Evolutionary conservation across 53 echinoderm and acorn worm species (phyloP), one percentile per base, ranked within the genome.

Genomic region (Echinometra lucunter): DNA sequence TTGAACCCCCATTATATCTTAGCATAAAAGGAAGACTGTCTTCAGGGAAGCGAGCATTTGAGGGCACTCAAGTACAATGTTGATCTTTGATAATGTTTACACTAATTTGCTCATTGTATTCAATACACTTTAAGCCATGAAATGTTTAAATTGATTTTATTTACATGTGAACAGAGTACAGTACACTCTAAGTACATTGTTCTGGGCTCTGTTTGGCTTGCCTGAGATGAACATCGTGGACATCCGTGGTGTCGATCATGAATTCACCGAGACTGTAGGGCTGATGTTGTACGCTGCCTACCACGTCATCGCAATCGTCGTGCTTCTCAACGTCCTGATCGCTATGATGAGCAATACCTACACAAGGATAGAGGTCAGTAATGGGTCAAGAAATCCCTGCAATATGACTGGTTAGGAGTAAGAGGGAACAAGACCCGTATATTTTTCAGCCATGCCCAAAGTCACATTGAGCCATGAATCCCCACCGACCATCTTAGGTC

Each of bases 301-400:
- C 82, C 99, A 99, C 94, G 97, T 99, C 58, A 98, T 99, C 37
- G 99, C 99, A 44, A 99, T 99, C 66, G 99, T 98, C 11, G 99
- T 99, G 3, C 97, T 99, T 32, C 96, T 99, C 93, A 99, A 99
- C 57, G 99, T 99, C 88, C 96, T 99, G 12, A 99, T 99, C 95
- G 99, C 99, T 96, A 99, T 99, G 99, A 99, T 99, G 99, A 96
- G 96, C 88, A 99, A 97, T 80, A 99, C 99, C 21, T 99, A 99
- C 57, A 99, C 99, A 9, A 93, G 98, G 27, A 98, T 99, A 63
- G 99, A 99, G 97, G 99, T 99, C 19, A 23, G 63, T 19, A 4
- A 63, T 0, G 13, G 0, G 13, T 53, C 53, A 53, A 53, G 13
- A 11, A 9, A 53, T 11, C 53, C 8, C 1, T 53, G n/a, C 53